A percentile compares a stretch with the other conserved stretches of the same genome.
Conservation (phyloP, 2,888 invertebrate genomes). For the Nineta flava region DNA sequence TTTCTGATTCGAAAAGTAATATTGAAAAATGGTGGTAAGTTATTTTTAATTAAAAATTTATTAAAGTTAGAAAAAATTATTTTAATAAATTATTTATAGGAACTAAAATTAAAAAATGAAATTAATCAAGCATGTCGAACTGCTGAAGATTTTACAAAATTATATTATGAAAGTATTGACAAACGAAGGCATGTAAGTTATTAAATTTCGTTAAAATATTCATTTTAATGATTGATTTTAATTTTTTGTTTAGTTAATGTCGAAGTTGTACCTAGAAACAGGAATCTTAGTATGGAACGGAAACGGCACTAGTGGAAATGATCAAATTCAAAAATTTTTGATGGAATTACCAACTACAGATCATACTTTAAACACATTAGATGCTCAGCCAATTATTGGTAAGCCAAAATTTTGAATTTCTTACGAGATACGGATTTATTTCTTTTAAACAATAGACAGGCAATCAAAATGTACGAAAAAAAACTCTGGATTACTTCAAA, state of each 20-base stretch:
- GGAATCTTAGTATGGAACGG: conserved; percentile 90
- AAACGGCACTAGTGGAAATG: conserved; percentile 63
- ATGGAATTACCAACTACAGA: conserved; percentile 68
- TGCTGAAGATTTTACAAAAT: conserved; percentile 75
- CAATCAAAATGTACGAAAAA: too few species aligned
- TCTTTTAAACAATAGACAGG: too few species aligned
- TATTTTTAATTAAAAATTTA: too few species aligned
- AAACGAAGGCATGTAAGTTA: conserved; percentile 61
- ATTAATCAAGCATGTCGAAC: conserved; percentile 69
- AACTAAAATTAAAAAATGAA: conserved; percentile 41
- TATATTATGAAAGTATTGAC: conserved; percentile 81
- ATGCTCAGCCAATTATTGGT: conserved; percentile 72
- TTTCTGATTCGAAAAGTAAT: too few species aligned
- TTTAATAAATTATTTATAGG: background rate
- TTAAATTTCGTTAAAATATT: background rate
- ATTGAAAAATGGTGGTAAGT: too few species aligned
- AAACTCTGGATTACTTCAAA: too few species aligned
- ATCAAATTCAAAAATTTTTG: conserved; percentile 72
- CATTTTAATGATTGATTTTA: background rate
- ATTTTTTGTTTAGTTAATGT: conserved; percentile 40
- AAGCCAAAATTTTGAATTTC: conserved; percentile 13
- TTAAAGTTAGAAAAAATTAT: background rate
- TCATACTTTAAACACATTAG: conserved; percentile 61
- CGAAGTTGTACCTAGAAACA: conserved; percentile 66
- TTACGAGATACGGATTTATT: too few species aligned